Evolutionary conservation across 2,113 vertebrate genomes (phyloP), one percentile per base, ranked within the genome.

Genomic region (Stictonetta naevosa): DNA sequence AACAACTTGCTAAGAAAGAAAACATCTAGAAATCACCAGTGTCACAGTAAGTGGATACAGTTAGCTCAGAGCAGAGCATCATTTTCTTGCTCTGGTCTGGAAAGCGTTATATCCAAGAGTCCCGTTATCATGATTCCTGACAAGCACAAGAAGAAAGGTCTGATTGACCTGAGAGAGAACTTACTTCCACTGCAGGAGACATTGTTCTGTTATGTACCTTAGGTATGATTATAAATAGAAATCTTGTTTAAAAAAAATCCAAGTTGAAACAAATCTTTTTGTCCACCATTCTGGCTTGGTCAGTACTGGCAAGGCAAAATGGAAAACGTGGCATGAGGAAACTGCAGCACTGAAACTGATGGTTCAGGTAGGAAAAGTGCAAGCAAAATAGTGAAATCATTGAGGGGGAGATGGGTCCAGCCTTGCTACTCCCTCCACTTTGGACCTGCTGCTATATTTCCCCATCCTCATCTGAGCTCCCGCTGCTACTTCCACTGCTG

Each of bases 401-500:
- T 1, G 10, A 38, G 86, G 87, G 78, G 46, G 85, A 93, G 71
- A 20, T 72, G 83, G 93, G 77, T 95, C 95, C 94, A 55, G 96
- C 94, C 92, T 96, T 85, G 68, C 74, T 58, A 48, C 63, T 82
- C 93, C 89, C 67, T 80, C 34, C 29, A 17, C 38, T 17, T 23
- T 23, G 20, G 62, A 16, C 94, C 90, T 91, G 85, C 55, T 66
- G 74, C 96, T 98, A 98, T 72, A 97, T 97, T 42, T 98, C 98
- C 13, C 98, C 98, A 1, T 97, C 97, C 34, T 98, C 98, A 82
- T 98, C 99, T 0, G 98, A 98, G 31, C 98, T 98, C 13, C 95
- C 83, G 1, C 98, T 98, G 82, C 98, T 98, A 96, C 98, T 98
- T 48, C 96, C 98, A 36, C 98, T 89, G 80, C 90, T 95, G 90